phyloP scores from a whole-genome alignment of 2,888 invertebrate species.

The Octodonta nipae region DNA sequence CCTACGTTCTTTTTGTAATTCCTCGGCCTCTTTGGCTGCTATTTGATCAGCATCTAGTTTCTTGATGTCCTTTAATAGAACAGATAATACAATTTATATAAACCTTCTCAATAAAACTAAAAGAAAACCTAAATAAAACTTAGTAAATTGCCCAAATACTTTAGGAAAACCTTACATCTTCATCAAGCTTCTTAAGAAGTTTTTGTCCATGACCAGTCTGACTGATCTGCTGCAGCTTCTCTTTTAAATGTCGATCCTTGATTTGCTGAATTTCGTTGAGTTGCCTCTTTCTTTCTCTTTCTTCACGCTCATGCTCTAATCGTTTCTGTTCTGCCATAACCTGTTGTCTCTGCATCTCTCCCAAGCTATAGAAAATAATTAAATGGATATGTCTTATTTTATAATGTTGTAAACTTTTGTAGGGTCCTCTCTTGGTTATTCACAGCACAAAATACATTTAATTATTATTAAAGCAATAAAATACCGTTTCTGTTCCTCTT shows the following conservation, averaged over 20 bases:
- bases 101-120: too few species aligned
- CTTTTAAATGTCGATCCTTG: conserved; percentile 71
- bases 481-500: conserved; percentile 47
- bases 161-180: conserved; percentile 64
- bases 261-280: conserved; percentile 81
- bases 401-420: too few species aligned
- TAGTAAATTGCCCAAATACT: too few species aligned
- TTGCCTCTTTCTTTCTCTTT: conserved; percentile 73
- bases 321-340: conserved; percentile 78
- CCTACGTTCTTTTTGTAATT: conserved; percentile 83
- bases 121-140: too few species aligned
- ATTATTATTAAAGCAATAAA: too few species aligned
- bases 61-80: conserved; percentile 55
- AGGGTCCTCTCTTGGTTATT: too few species aligned
- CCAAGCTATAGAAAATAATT: conserved; percentile 36
- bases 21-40: conserved; percentile 81
- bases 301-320: conserved; percentile 74
- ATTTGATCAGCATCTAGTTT: conserved; percentile 92
- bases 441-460: too few species aligned
- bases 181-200: conserved; percentile 72
- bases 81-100: too few species aligned
- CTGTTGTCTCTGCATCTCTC: conserved; percentile 66
- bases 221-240: conserved; percentile 83
- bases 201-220: conserved; percentile 87
- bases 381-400: too few species aligned